Conservation (phyloP, 2,888 invertebrate species). For the Ernsta delagoae region DNA sequence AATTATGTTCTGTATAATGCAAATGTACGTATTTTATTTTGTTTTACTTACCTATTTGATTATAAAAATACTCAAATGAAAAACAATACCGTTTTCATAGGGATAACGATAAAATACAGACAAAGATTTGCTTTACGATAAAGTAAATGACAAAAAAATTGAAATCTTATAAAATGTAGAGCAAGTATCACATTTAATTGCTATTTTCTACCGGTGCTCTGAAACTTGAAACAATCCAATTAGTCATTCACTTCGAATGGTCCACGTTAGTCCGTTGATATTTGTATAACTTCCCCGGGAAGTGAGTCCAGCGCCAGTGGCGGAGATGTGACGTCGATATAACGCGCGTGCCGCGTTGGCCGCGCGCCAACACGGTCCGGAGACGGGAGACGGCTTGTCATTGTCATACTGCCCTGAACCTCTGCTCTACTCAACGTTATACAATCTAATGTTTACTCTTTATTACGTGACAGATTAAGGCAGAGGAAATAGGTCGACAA, state of each 20-base stretch:
- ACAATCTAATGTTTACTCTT: background rate
- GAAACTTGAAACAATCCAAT: background rate
- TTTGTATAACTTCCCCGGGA: constrained; percentile 13
- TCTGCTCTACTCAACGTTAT: background rate
- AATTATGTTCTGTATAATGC: background rate
- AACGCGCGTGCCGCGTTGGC: constrained; percentile 64
- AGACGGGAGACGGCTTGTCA: constrained; percentile 66
- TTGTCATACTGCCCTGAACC: constrained; percentile 48
- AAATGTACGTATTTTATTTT: too few relatives aligned
- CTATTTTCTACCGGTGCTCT: background rate
- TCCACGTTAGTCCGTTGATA: background rate
- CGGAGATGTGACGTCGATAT: constrained; percentile 28
- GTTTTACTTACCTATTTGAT: too few relatives aligned
- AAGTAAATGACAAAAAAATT: background rate
- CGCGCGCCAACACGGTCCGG: constrained; percentile 54
- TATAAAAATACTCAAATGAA: too few relatives aligned
- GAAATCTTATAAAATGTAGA: too few relatives aligned
- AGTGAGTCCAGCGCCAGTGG: constrained; percentile 12
- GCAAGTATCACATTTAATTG: background rate
- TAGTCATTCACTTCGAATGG: background rate
- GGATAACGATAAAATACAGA: too few relatives aligned
- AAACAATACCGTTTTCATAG: too few relatives aligned
- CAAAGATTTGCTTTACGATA: background rate
- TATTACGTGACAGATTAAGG: too few relatives aligned
- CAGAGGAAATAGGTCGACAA: too few relatives aligned